Evolutionary conservation across 2,113 vertebrate genomes (phyloP).

Genomic region (Psammodynastes pulverulentus): DNA sequence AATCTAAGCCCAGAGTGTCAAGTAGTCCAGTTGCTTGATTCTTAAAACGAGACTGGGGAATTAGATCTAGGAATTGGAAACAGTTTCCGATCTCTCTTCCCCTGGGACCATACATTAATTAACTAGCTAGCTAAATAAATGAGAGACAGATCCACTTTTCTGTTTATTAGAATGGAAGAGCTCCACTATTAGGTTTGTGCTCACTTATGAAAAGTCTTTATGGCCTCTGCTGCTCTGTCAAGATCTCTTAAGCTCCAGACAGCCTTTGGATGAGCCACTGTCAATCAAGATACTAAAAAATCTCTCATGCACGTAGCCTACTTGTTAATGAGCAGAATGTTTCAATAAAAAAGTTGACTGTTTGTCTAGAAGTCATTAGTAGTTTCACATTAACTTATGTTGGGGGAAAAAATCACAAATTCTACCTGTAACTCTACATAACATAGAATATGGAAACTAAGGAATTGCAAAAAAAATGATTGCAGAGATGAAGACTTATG

Average conservation of each 20-base stretch:
- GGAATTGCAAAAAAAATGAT: not conserved
- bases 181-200: not conserved
- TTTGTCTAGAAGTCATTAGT: not conserved
- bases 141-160: not conserved
- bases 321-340: not conserved
- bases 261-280: not conserved
- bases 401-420: not conserved
- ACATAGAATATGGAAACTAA: not conserved
- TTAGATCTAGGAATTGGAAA: not conserved
- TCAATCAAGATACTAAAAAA: not conserved
- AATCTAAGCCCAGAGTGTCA: not conserved
- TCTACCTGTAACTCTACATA: not conserved
- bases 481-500: not conserved
- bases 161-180: not conserved
- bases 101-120: not conserved
- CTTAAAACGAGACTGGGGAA: not conserved
- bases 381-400: not conserved
- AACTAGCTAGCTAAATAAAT: not conserved
- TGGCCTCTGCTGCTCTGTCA: not conserved
- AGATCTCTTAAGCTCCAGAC: not conserved
- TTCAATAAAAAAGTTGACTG: not conserved
- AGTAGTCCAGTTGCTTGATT: not conserved
- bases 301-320: too few relatives aligned
- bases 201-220: not conserved
- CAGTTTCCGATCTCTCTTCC: not conserved